A percentile compares a stretch with the other conserved stretches of the same genome.
Conservation (phyloP, 2,113 vertebrate species). For the Myodes glareolus region DNA sequence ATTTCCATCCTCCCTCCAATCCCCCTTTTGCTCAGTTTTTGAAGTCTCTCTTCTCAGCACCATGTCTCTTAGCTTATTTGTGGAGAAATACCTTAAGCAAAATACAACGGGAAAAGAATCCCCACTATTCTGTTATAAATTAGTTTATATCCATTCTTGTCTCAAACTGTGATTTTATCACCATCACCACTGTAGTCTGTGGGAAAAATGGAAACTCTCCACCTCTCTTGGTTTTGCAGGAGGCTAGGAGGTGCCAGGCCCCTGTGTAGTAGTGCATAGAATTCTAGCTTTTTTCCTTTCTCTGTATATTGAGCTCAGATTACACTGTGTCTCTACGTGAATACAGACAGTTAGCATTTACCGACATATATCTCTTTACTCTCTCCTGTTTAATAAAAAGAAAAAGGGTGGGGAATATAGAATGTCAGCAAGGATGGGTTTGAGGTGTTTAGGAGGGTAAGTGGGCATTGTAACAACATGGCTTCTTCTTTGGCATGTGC, state of each 20-base stretch:
- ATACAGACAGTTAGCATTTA: neutral
- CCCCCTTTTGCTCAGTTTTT: conserved; percentile 90
- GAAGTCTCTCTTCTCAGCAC: conserved; percentile 86
- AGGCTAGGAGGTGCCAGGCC: conserved; percentile 88
- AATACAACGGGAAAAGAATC: neutral
- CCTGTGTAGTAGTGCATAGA: conserved; percentile 90
- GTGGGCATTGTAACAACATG: conserved; percentile 94
- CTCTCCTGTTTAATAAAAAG: conserved; percentile 90
- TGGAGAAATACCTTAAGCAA: conserved; percentile 49
- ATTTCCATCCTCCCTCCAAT: neutral
- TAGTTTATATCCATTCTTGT: neutral
- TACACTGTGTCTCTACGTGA: neutral
- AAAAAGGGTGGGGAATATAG: neutral
- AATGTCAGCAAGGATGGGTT: conserved; percentile 86
- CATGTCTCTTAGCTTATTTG: conserved; percentile 89
- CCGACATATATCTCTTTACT: conserved; percentile 77
- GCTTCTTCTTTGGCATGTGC: conserved; percentile 88
- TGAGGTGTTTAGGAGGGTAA: conserved; percentile 87
- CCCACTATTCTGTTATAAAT: too few species aligned
- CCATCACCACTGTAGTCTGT: conserved; percentile 91
- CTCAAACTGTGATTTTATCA: conserved; percentile 2
- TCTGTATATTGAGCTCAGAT: neutral
- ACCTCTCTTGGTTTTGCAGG: conserved; percentile 85
- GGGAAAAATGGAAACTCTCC: conserved; percentile 88
- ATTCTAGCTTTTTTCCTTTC: neutral